phyloP scores from a whole-genome alignment of 1,140 invertebrate species.

The Heliconius nattereri region DNA sequence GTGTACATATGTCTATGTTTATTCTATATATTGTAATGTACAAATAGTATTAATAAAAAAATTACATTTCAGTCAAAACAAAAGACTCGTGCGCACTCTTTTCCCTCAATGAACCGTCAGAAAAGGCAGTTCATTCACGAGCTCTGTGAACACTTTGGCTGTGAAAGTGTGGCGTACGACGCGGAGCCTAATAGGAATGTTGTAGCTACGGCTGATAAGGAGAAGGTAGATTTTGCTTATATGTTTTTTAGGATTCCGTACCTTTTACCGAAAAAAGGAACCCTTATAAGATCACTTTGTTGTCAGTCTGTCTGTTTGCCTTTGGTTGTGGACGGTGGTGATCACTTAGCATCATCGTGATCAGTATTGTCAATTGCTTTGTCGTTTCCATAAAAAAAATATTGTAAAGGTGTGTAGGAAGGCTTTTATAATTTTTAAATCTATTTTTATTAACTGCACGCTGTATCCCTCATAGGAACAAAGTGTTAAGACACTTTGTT shows the following conservation, averaged over 20 bases:
- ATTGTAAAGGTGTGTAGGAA: too few species aligned
- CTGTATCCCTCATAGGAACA: too few species aligned
- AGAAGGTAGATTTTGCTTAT: conserved; percentile 81
- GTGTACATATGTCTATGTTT: too few species aligned
- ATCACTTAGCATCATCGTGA: neutral
- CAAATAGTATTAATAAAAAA: neutral
- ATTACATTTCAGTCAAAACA: conserved; percentile 86
- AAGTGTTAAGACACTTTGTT: too few species aligned
- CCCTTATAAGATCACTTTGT: too few species aligned
- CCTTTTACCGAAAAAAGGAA: too few species aligned
- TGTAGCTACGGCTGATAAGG: conserved; percentile 93
- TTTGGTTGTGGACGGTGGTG: neutral
- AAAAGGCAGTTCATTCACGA: conserved; percentile 96
- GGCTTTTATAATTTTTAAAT: too few species aligned
- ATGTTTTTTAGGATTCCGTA: too few species aligned
- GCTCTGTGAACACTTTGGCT: conserved; percentile 96
- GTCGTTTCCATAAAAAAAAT: too few species aligned
- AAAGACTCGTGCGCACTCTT: conserved; percentile 92
- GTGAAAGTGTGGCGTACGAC: conserved; percentile 96
- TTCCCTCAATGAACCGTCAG: conserved; percentile 95
- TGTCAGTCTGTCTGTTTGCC: neutral
- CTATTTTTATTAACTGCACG: too few species aligned
- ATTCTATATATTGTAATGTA: too few species aligned
- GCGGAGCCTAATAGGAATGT: conserved; percentile 97
- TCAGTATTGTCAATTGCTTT: too few species aligned